Conservation (phyloP, 2,113 vertebrate genomes). For the Phylloscopus whistleri region DNA sequence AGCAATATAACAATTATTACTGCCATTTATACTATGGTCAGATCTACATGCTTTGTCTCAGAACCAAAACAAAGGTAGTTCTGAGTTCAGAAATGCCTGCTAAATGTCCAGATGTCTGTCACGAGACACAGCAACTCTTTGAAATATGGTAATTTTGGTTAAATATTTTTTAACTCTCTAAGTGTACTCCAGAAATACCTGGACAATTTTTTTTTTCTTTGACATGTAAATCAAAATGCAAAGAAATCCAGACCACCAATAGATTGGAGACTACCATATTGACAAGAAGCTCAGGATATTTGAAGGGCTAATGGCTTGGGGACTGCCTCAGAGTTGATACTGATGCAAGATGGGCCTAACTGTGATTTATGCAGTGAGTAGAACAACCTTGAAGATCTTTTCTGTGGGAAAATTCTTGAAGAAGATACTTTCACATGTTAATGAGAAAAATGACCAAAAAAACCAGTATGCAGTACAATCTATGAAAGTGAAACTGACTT, state of each 20-base stretch:
- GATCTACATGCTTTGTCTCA: not conserved
- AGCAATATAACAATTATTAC: not conserved
- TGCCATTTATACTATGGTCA: not conserved
- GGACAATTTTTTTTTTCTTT: not conserved
- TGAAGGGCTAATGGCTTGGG: not conserved
- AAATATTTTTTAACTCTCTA: not conserved
- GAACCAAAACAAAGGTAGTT: not conserved
- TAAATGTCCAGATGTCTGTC: not conserved
- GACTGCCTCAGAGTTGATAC: not conserved
- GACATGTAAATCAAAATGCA: not conserved
- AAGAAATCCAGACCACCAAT: not conserved
- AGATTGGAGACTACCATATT: not conserved
- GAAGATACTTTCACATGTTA: not conserved
- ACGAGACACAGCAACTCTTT: not conserved
- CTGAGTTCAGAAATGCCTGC: not conserved
- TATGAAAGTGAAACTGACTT: not conserved
- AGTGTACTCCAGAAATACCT: not conserved
- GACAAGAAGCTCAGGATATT: not conserved
- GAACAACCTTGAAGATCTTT: not conserved
- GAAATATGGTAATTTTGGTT: not conserved
- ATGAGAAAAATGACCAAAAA: not conserved
- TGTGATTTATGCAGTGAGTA: not conserved
- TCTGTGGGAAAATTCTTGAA: not conserved
- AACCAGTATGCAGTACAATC: not conserved
- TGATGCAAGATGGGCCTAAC: accelerated